Evolutionary conservation across 2,888 invertebrate species (phyloP), one percentile per base, ranked within the genome.

Genomic region (Seladonia tumulorum): DNA sequence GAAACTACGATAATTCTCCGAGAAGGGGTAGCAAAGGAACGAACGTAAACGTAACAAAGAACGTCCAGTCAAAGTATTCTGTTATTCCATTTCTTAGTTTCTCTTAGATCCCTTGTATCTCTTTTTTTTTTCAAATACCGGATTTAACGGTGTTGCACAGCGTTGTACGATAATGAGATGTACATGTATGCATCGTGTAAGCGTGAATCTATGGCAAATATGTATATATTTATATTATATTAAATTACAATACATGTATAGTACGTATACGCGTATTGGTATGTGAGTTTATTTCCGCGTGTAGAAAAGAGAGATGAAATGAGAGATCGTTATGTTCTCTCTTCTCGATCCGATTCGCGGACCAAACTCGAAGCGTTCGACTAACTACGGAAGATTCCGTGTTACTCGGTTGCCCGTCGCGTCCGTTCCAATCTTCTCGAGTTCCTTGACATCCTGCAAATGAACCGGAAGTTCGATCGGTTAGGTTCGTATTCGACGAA

Each of bases 361-460:
- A 53, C 8, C 10, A 53, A 53, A n/a, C 53, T 22, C 22, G 53
- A 10, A 22, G 22, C 29, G 29, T 29, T 63, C 63, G 29, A 18
- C 8, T 16, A 29, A 12, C 22, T 68, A 39, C 22, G 35, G 12
- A 10, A 10, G 22, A 39, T 68, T 68, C 10, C 35, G 68, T 12
- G 22, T 68, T 12, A 68, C 39, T 18, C 57, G 68, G 22, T n/a
- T n/a, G 25, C 5, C 68, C 18, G 70, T 10, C 12, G n/a, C 35
- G 1, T 66, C 35, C 39, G 22, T 66, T 7, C 22, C 22, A 1
- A 80, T 49, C 57, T 78, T 88, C 10, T 14, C 42, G 8, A 88
- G 83, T 73, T 89, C 87, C 82, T 79, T 39, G 16, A n/a, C 35
- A 14, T 74, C 82, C 88, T 88, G 45, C 45, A 73, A 75, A 80